Evolutionary conservation across 1,140 invertebrate genomes (phyloP), one percentile per base, ranked within the genome.

Genomic region (Euura lappo): DNA sequence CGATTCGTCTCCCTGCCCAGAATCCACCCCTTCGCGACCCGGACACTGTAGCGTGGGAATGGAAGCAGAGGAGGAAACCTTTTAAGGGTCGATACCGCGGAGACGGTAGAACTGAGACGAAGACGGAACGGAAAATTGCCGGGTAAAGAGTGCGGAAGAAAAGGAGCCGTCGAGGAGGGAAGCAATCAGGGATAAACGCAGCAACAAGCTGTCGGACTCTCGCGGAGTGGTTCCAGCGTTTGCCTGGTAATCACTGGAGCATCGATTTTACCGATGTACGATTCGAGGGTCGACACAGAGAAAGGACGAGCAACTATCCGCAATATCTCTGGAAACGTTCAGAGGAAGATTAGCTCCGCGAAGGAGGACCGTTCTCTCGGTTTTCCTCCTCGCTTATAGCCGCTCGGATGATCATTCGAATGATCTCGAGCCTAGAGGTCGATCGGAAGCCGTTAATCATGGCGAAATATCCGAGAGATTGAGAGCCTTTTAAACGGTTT

Each of bases 111-210:
- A 60, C 51, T n/a, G 51, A 60, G 51, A 6, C 51, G 51, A n/a
- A 60, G 51, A n/a, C 51, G 51, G 51, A 60, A n/a, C 51, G 51
- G 51, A 60, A 60, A 60, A 28, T 28, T 60, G 51, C 51, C 8
- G 51, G 51, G 13, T 60, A 11, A 60, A 60, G 13, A n/a, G 51
- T 11, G 10, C 51, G 51, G 51, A 60, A 60, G 51, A 60, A 60
- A 60, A n/a, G 13, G 51, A n/a, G 13, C 51, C 51, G 51, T 11
- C 10, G 8, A 60, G 51, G 13, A 60, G 51, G 51, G 51, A 60
- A 60, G 51, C 51, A 60, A 60, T 60, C 51, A 60, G 51, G 51
- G 51, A 60, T 60, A 60, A 60, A 60, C 51, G 51, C 51, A n/a
- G 51, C 51, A n/a, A 60, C 13, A n/a, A 60, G 51, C 51, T 28